Base-by-base conservation (phyloP, 2,888 invertebrate genomes). In the Acleris holmiana region DNA sequence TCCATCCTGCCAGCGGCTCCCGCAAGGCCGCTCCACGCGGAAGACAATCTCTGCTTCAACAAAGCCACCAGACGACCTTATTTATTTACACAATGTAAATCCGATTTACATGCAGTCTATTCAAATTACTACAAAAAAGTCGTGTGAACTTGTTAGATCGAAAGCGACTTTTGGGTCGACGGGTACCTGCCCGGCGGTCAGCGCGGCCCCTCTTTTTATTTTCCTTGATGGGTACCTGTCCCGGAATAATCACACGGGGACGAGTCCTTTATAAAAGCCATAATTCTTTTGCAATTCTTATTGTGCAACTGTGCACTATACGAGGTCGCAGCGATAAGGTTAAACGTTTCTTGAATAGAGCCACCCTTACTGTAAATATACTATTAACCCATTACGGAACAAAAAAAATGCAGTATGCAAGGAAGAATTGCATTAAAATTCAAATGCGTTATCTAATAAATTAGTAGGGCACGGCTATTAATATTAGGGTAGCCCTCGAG, bases 11-110 rank as follows among this genome's bases (percentile, higher is more conserved):
- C 70, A 71, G 77, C 77, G 76, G 73, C 73, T 70, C 72, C 62
- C 75, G 71, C 77, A 89, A 91, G 91, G 91, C 75, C 85, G 78
- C 76, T 66, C 74, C 76, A 89, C 78, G 76, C 91, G 91, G 91
- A 92, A 91, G 86, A 89, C 91, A 91, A 86, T 91, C 91, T 86
- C 90, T 86, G 76, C 7, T 44, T 78, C 74, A 79, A 82, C 80
- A 82, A 83, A 83, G 78, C 78, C 76, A 82, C 86, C 84, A 79
- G 88, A 74, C 79, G 82, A 86, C 85, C 87, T 85, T 87, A 84
- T 83, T 80, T 78, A 76, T 74, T 76, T 74, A 68, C 73, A 68
- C 80, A 80, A 81, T 76, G 76, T 78, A 76, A 80, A 79, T 78
- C 76, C 72, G 70, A 78, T 77, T 78, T 73, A 71, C 70, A 70